Base-by-base conservation (phyloP, 2,797 vertebrate genomes). In the Acomys russatus region DNA sequence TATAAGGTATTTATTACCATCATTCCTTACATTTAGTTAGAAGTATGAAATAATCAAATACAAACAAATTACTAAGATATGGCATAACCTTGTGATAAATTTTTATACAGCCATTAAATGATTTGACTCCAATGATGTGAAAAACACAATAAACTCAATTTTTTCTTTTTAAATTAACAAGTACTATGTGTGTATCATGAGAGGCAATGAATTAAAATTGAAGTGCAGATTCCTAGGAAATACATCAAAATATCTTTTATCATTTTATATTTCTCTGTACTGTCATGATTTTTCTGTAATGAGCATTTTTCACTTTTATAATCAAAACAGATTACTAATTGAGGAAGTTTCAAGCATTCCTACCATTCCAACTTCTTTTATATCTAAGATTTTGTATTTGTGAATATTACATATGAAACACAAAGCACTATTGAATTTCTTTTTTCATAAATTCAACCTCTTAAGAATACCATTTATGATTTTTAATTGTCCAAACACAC, bases 41-140 rank as follows among this genome's bases (percentile, higher is more conserved):
- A 94, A 89, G 59, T 89, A 94, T 63, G 6, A 90, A 96, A 76
- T 91, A 94, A 84, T 9, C 14, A 90, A 85, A n/a, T 86, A 80
- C 66, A 95, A 83, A 94, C 64, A 5, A 77, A 95, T 90, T 96
- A 92, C 30, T 89, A 93, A 97, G n/a, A 63, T 89, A 94, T 35
- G 9, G 2, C 22, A 84, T 76, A 83, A 33, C 1, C 14, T 44
- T 10, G 38, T 91, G 38, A 93, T 71, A 94, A 96, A 92, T 28
- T 61, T 18, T 44, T 93, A 87, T 30, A 1, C 4, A 93, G 8
- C 51, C 3, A 73, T 95, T 90, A 87, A 56, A 61, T 70, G 6
- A 54, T 96, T 71, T 90, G 6, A 93, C 4, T 66, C 18, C 54
- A 86, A 35, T 78, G 18, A 78, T 8, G 54, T 56, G 38, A 88